Conservation (phyloP, 1,140 invertebrate genomes). For the Heliconius congener region DNA sequence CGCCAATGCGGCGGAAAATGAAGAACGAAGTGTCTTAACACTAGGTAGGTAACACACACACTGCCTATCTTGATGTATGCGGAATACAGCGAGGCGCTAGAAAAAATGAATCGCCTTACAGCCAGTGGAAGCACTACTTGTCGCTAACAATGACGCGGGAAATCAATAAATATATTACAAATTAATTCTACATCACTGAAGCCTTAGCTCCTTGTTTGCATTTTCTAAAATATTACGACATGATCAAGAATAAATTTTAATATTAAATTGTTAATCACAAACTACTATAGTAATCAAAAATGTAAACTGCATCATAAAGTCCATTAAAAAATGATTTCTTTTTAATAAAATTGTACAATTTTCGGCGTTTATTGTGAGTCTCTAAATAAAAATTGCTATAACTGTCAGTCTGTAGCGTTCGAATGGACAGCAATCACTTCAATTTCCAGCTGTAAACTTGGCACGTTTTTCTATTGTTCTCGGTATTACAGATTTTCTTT, state of each 20-base stretch:
- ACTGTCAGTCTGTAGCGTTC: conserved; percentile 8
- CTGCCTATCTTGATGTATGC: too few relatives aligned
- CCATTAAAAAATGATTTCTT: neutral
- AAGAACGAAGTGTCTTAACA: too few relatives aligned
- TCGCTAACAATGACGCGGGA: too few relatives aligned
- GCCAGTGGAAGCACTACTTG: too few relatives aligned
- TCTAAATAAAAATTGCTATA: conserved; percentile 2
- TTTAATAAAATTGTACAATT: neutral
- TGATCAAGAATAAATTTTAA: neutral
- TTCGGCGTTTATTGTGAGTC: neutral
- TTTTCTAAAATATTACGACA: neutral
- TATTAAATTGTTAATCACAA: neutral
- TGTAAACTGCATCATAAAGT: neutral
- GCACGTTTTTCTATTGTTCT: conserved; percentile 37
- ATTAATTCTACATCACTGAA: too few relatives aligned
- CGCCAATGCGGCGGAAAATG: too few relatives aligned
- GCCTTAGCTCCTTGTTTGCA: neutral
- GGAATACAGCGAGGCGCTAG: too few relatives aligned
- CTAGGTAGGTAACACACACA: too few relatives aligned
- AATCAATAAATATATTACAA: too few relatives aligned
- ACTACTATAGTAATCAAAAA: neutral
- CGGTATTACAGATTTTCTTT: conserved; percentile 23
- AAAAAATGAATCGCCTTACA: too few relatives aligned
- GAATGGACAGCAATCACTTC: conserved; percentile 30
- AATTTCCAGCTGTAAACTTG: conserved; percentile 44